Conservation (phyloP, 1,140 invertebrate genomes). For the Proales similis region DNA sequence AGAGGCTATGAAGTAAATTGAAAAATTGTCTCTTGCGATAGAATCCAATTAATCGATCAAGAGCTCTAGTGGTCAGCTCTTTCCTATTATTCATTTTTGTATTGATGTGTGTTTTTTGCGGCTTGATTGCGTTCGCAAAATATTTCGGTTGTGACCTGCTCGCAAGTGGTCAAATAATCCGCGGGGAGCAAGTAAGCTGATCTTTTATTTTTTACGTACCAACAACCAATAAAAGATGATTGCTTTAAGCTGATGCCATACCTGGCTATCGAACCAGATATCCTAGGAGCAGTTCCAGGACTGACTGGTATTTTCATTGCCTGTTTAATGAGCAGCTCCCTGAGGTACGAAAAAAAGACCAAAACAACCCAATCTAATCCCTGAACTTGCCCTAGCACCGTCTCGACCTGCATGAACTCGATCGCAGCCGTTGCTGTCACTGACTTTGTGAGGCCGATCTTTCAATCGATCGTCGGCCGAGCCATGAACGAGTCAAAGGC, state of each 20-base stretch:
- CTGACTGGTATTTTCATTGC: conserved; percentile 80
- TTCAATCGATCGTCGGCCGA: too few species aligned
- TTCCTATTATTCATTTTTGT: too few species aligned
- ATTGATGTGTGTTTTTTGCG: too few species aligned
- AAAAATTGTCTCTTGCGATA: neutral
- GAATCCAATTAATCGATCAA: too few species aligned
- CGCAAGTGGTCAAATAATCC: neutral
- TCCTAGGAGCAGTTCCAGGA: conserved; percentile 64
- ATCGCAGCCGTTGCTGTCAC: conserved; percentile 79
- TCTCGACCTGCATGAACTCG: conserved; percentile 82
- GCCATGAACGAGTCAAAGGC: conserved; percentile 3
- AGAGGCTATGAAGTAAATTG: conserved; percentile 53
- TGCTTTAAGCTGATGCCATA: too few species aligned
- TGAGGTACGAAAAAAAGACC: too few species aligned
- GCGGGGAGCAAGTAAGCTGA: conserved; percentile 53
- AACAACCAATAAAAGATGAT: too few species aligned
- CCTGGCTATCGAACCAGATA: conserved; percentile 75
- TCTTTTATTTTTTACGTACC: too few species aligned
- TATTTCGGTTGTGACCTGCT: conserved; percentile 40
- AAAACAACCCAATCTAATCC: too few species aligned
- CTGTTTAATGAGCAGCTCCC: conserved; percentile 72
- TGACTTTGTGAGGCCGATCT: conserved; percentile 56
- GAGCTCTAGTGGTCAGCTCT: too few species aligned
- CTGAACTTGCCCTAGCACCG: too few species aligned
- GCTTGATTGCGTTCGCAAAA: conserved; percentile 39